phyloP scores from a whole-genome alignment of 2,797 vertebrate genomes.

The Myotis vivesi region DNA sequence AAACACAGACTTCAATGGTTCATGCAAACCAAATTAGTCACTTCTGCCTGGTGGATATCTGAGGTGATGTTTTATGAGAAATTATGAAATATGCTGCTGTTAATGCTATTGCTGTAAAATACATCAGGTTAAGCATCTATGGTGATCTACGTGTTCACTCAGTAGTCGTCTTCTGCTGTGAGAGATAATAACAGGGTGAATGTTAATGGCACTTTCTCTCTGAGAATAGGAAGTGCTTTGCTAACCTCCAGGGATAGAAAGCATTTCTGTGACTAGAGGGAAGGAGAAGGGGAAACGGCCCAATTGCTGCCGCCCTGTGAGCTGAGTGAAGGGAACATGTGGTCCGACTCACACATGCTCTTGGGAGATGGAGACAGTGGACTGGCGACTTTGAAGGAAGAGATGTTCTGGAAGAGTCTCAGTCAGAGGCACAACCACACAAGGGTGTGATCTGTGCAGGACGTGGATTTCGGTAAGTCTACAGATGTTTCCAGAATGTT shows the following conservation, averaged over 20 bases:
- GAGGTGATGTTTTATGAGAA: not conserved
- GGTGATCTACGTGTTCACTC: not conserved
- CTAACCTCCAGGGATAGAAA: not conserved
- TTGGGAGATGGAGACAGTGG: not conserved
- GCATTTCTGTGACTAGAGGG: not conserved
- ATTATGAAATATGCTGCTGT: not conserved
- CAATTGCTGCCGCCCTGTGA: not conserved
- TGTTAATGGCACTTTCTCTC: constrained; percentile 10
- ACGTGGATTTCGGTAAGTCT: not conserved
- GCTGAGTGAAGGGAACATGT: accelerated
- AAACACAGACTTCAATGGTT: not conserved
- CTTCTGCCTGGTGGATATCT: not conserved
- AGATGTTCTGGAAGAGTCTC: not conserved
- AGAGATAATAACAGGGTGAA: not conserved
- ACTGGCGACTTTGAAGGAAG: not conserved
- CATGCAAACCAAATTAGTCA: not conserved
- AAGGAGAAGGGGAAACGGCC: not conserved
- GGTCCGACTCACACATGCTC: not conserved
- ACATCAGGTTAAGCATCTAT: not conserved
- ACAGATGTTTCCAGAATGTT: not conserved
- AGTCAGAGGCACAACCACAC: not conserved
- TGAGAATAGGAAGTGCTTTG: not conserved
- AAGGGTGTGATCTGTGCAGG: accelerated
- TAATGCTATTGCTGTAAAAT: not conserved
- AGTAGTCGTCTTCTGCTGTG: not conserved